These are phyloP conservation scores for Monodelphis domestica DNA, from an alignment of 2,797 vertebrate species.

Conservation along the genomic window DNA sequence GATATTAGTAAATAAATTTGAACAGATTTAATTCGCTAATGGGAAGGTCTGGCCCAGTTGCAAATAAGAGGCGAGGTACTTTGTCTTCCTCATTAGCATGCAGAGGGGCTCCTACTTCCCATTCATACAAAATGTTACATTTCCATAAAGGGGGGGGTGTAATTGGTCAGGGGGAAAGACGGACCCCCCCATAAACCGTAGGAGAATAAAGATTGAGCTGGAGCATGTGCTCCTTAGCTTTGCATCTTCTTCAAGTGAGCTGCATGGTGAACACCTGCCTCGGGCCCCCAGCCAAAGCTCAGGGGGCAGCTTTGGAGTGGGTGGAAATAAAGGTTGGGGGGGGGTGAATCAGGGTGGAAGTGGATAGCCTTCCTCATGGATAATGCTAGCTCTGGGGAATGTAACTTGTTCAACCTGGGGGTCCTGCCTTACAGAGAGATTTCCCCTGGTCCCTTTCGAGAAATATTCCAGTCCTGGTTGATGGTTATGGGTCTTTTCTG, in stretches of 20 bases:
- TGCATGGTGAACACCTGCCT: slow-evolving; percentile 81
- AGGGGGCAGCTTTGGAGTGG: not conserved
- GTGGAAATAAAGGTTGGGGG: not conserved
- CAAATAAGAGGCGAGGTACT: slow-evolving; percentile 84
- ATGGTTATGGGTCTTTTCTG: not conserved
- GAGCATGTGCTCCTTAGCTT: slow-evolving; percentile 77
- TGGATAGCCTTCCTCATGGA: slow-evolving; percentile 35
- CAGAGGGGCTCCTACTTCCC: slow-evolving; percentile 79
- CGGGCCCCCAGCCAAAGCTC: slow-evolving; percentile 77
- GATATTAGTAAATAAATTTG: slow-evolving; percentile 91
- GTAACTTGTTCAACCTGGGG: not conserved
- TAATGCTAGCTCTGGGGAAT: slow-evolving; percentile 49
- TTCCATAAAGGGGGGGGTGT: slow-evolving; percentile 88
- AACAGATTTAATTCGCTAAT: slow-evolving; percentile 90
- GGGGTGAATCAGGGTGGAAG: slow-evolving; percentile 33
- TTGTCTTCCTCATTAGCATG: slow-evolving; percentile 88
- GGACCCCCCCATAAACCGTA: slow-evolving; percentile 80
- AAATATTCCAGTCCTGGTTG: too few species aligned
- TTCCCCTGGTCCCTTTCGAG: slow-evolving; percentile 52
- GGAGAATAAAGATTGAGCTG: slow-evolving; percentile 84
- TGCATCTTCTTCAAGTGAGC: slow-evolving; percentile 78
- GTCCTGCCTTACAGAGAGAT: slow-evolving; percentile 9
- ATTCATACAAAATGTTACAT: slow-evolving; percentile 91
- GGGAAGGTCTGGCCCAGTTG: slow-evolving; percentile 86
- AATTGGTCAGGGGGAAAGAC: slow-evolving; percentile 84